These are phyloP conservation scores for Hirudinaria manillensis DNA, from an alignment of 2,888 invertebrate species.

Conservation along the genomic window DNA sequence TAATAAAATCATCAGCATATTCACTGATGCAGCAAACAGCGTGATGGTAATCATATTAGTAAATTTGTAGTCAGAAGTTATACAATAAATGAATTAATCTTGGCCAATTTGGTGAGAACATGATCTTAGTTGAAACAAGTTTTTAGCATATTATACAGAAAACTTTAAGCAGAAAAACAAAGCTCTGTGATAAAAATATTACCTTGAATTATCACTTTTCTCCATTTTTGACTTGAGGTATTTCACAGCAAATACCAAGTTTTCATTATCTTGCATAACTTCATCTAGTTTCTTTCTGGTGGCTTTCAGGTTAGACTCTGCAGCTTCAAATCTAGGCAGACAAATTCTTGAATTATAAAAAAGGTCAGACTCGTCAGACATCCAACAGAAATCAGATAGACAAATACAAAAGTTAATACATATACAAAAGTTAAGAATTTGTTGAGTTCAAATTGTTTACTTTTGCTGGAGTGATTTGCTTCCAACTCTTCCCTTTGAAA, in stretches of 20 bases:
- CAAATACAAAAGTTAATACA: no score
- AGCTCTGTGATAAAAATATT: not conserved
- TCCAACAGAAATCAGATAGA: no score
- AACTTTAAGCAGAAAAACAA: not conserved
- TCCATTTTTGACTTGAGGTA: slow-evolving; percentile 35
- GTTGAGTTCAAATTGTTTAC: not conserved
- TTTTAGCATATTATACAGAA: not conserved
- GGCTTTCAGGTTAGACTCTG: slow-evolving; percentile 10
- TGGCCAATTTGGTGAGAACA: no score
- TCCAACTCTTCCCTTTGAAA: not conserved
- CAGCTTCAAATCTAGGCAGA: not conserved
- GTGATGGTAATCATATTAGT: no score
- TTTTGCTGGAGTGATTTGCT: not conserved
- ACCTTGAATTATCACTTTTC: slow-evolving; percentile 22
- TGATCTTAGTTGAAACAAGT: no score
- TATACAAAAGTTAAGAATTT: not conserved
- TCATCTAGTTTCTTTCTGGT: slow-evolving; percentile 29
- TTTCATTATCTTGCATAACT: slow-evolving; percentile 34
- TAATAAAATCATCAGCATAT: slow-evolving; percentile 5
- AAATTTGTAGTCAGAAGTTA: no score
- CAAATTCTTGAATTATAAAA: not conserved
- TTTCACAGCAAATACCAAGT: slow-evolving; percentile 35
- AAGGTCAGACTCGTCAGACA: no score
- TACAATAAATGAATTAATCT: no score
- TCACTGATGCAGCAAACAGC: not conserved